Evolutionary conservation across 2,797 vertebrate genomes (phyloP).

Genomic region (Podarcis siculus): DNA sequence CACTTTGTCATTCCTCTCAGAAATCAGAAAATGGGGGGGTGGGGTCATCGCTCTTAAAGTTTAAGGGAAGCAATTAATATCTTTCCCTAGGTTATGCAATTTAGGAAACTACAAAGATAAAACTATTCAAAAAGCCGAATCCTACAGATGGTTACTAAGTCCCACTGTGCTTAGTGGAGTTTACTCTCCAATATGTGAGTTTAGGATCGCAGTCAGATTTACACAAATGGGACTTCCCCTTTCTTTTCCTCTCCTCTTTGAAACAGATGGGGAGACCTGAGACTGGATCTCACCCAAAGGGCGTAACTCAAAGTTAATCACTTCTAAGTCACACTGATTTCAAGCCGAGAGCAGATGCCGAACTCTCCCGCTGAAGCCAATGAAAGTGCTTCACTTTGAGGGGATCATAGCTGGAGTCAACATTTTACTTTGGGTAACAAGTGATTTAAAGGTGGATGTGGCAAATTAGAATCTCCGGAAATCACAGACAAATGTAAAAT

Average conservation of each 20-base stretch:
- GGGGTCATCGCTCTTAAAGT: slow-evolving; percentile 35
- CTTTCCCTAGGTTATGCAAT: slow-evolving; percentile 49
- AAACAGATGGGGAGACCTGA: too few species aligned
- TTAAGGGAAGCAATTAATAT: slow-evolving; percentile 53
- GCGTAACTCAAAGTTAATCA: background rate
- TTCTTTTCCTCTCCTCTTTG: too few species aligned
- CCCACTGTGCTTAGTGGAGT: background rate
- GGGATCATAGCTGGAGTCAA: slow-evolving; percentile 1
- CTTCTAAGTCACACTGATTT: background rate
- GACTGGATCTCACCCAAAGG: background rate
- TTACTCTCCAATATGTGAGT: background rate
- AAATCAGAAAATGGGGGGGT: slow-evolving; percentile 56
- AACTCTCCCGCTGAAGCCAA: background rate
- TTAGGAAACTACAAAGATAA: slow-evolving; percentile 53
- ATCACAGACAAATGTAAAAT: slow-evolving; percentile 28
- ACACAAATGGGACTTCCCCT: too few species aligned
- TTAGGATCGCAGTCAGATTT: background rate
- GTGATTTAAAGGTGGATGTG: slow-evolving; percentile 12
- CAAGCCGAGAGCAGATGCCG: background rate
- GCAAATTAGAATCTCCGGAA: slow-evolving; percentile 61
- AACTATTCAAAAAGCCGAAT: slow-evolving; percentile 2
- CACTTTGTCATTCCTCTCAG: slow-evolving; percentile 55
- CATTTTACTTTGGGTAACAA: slow-evolving; percentile 44
- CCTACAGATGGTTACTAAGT: background rate
- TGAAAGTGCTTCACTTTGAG: background rate